Conservation (phyloP, 1,140 invertebrate species). For the Drosophila asahinai region DNA sequence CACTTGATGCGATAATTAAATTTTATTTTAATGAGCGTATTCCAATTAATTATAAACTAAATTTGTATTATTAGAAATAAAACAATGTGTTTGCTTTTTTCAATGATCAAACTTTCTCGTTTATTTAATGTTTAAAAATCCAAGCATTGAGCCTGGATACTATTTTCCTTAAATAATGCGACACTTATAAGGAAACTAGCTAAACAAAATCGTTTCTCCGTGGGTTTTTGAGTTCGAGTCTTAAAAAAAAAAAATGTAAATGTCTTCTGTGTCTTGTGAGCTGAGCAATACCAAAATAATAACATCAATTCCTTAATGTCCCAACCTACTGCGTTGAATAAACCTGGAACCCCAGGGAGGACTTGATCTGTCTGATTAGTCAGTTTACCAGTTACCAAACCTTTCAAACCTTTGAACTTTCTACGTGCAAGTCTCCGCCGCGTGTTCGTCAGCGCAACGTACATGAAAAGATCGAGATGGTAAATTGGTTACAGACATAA, state of each 20-base stretch:
- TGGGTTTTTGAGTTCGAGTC: background rate
- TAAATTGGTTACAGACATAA: slow-evolving; percentile 64
- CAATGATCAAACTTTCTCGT: background rate
- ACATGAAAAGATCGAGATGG: slow-evolving; percentile 71
- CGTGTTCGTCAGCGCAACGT: slow-evolving; percentile 53
- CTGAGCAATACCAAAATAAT: slow-evolving; percentile 26
- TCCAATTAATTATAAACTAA: no score
- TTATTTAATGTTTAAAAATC: slow-evolving; percentile 1
- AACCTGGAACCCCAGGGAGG: slow-evolving; percentile 5
- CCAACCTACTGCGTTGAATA: background rate
- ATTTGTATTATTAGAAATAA: background rate
- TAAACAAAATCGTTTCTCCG: background rate
- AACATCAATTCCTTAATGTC: slow-evolving; percentile 1
- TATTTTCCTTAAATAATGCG: background rate
- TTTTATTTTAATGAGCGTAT: no score
- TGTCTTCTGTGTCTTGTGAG: background rate
- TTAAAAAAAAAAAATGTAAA: background rate
- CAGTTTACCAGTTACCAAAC: slow-evolving; percentile 55
- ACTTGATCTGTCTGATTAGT: slow-evolving; percentile 5
- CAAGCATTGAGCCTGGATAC: background rate
- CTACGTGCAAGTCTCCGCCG: slow-evolving; percentile 36
- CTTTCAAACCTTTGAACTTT: slow-evolving; percentile 61
- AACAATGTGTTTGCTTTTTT: background rate
- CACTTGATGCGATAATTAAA: no score
- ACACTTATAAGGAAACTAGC: background rate